Conservation (phyloP, 2,797 vertebrate genomes). For the Chiroxiphia lanceolata region DNA sequence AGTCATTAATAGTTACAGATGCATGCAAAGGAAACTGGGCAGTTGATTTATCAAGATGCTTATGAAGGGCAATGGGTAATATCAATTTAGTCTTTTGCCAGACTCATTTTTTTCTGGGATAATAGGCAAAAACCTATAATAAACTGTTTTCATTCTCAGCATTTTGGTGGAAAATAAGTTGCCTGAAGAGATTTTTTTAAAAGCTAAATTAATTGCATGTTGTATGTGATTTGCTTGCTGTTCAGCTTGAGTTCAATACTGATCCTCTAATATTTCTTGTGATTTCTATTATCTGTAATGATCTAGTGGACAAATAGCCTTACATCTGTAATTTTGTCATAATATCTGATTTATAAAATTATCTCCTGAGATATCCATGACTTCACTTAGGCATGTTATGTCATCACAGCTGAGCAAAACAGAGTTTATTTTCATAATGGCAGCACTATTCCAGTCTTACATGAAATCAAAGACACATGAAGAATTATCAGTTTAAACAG, state of each 20-base stretch:
- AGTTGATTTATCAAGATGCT: neutral
- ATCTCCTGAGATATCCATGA: neutral
- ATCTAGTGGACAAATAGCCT: neutral
- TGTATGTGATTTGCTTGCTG: neutral
- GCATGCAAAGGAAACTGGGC: neutral
- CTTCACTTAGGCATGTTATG: neutral
- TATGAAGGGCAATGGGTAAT: neutral
- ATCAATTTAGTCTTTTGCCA: neutral
- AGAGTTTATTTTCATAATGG: neutral
- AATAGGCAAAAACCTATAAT: neutral
- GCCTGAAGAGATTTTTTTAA: neutral
- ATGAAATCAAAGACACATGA: neutral
- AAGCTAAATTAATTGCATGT: neutral
- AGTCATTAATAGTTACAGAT: neutral
- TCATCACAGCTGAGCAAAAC: neutral
- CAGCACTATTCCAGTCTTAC: neutral
- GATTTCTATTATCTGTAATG: neutral
- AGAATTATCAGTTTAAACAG: neutral
- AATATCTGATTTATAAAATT: neutral
- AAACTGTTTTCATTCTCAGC: neutral
- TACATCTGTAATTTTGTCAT: neutral
- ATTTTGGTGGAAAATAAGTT: neutral
- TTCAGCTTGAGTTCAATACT: constrained; percentile 14
- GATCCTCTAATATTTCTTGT: constrained; percentile 24
- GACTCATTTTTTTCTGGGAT: neutral